A percentile compares a stretch with the other conserved stretches of the same genome.
These are phyloP conservation scores for Scaptomyza parva DNA, from an alignment of 2,888 invertebrate species.

Conservation along the genomic window DNA sequence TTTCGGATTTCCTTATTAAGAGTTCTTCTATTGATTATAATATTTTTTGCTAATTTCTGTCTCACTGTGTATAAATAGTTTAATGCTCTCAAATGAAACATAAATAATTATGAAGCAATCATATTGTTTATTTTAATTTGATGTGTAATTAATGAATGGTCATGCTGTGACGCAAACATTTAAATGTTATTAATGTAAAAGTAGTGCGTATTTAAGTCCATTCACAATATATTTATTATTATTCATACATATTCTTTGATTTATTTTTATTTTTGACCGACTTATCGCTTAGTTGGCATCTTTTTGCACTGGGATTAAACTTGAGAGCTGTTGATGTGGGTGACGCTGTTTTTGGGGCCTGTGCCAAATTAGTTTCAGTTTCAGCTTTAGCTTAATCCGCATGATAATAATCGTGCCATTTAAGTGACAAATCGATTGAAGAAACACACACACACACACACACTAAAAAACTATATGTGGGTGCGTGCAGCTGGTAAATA, in stretches of 20 bases:
- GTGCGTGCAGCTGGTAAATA: slow-evolving; percentile 26
- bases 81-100: background rate
- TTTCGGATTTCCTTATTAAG: no score
- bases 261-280: background rate
- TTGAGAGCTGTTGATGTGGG: slow-evolving; percentile 43
- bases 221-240: slow-evolving; percentile 4
- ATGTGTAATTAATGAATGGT: slow-evolving; percentile 7
- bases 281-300: slow-evolving; percentile 33
- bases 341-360: slow-evolving; percentile 61
- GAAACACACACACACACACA: slow-evolving; percentile 3
- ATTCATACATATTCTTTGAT: slow-evolving; percentile 15
- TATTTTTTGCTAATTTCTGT: background rate
- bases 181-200: slow-evolving; percentile 27
- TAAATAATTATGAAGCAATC: background rate
- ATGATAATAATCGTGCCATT: slow-evolving; percentile 56
- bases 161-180: slow-evolving; percentile 26
- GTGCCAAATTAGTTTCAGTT: slow-evolving; percentile 65
- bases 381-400: slow-evolving; percentile 39
- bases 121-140: background rate
- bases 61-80: background rate
- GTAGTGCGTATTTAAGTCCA: slow-evolving; percentile 19
- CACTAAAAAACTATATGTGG: slow-evolving; percentile 1
- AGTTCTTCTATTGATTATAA: no score
- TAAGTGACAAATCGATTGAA: slow-evolving; percentile 57
- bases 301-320: slow-evolving; percentile 19